Base-by-base conservation (phyloP, 2,797 vertebrate genomes). In the Clarias pachynema region DNA sequence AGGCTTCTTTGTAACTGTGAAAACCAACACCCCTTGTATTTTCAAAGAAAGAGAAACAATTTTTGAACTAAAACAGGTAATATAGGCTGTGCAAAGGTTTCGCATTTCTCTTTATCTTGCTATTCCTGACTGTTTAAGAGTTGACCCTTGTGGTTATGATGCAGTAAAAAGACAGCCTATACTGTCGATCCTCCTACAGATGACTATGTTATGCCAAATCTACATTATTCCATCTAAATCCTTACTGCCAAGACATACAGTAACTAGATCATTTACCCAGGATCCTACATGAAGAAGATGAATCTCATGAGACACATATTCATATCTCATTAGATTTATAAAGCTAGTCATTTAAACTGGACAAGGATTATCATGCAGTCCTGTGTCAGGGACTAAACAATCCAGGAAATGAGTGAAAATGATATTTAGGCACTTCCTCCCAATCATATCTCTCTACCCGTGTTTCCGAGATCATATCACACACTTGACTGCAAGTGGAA, bases 401-500 rank as follows among this genome's bases (percentile, higher is more conserved):
- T 73, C 78, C 80, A 70, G 85, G 86, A 86, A 86, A 81, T 20
- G 34, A 87, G 85, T 86, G 86, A 86, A 91, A 93, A 89, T 78
- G 2, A 16, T 86, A 87, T 89, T 79, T 4, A 80, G 84, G 87
- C 85, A 86, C 68, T 74, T 85, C 40, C 86, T 79, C 56, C 80
- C 88, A 87, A 85, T 89, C 89, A 72, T 79, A 80, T 86, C 82
- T 66, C 82, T 66, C 74, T 63, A 65, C 84, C 82, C 84, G 78
- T 88, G 86, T 85, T 87, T 85, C 84, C 26, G 31, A 92, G 92
- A 92, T 93, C 89, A 92, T 91, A 92, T 93, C 90, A 69, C 87
- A 91, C 81, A 91, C 84, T 90, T 18, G 84, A 89, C 89, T 85
- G 87, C 82, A 84, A 89, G 86, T 81, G 86, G 88, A 85, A 94